Base-by-base conservation (phyloP, 1,140 invertebrate species). In the Drosophila mayri region DNA sequence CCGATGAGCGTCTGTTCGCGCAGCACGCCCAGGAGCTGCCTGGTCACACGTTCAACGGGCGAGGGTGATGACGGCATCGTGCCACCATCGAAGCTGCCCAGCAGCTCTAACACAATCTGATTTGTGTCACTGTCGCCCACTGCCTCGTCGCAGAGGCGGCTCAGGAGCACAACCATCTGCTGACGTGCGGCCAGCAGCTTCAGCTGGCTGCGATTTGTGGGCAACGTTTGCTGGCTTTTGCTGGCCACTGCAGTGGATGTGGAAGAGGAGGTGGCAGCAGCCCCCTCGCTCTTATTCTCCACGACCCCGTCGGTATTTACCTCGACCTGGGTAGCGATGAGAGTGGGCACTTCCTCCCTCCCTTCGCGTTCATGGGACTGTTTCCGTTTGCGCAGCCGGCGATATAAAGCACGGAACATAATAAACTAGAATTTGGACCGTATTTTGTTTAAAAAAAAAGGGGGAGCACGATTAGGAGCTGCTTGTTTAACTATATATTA, bases 51-150 rank as follows among this genome's bases (percentile, higher is more conserved):
- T 1, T 81, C 82, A 5, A 81, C 63, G 3, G 67, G 64, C 8
- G 77, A 75, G 3, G 30, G 22, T 0, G 32, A 16, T 3, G 30
- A 20, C 1, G 7, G 12, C 20, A 46, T 11, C 41, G 3, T 2
- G 46, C 35, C 41, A 5, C 20, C 41, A 1, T 76, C 52, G 12
- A 38, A 63, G 37, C 41, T 49, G 16, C 64, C 61, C 3, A 85
- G 47, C 3, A 85, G 40, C 57, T 85, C 81, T 38, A 85, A 71
- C 1, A 85, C 82, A 6, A 85, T 86, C 30, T 81, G 78, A 10
- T 78, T 86, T 25, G 68, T 70, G 46, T 85, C 82, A 11, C 74
- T 62, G 10, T 86, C 82, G 1, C 74, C 81, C 30, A 81, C 81
- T 0, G 71, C 63, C 10, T 70, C 78, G 8, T 78, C 74, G 12